Base-by-base conservation (phyloP, 2,797 vertebrate species). In the Smutsia temminckii region DNA sequence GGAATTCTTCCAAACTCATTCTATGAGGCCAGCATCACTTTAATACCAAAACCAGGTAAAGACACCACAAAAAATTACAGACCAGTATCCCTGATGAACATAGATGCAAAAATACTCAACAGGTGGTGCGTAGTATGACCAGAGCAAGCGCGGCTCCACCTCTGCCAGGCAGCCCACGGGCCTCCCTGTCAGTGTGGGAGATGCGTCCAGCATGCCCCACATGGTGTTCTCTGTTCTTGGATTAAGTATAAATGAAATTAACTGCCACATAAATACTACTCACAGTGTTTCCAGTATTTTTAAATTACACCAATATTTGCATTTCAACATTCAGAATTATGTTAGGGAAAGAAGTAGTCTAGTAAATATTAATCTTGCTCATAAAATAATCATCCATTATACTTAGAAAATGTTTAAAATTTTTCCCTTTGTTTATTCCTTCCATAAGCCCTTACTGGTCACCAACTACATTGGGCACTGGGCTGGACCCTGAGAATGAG, bases 171-270 rank as follows among this genome's bases (percentile, higher is more conserved):
- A 46, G 46, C 46, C 46, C 46, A 2, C 2, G 46, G 6, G 63
- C 55, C 34, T 11, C 59, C 59, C 11, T 5, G 23, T 53, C 69
- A 34, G 66, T 20, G 25, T 69, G 17, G 4, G 40, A 55, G 85
- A 25, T 1, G 2, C 0, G 1, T 42, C 57, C 75, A 69, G 1
- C 40, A 2, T 34, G 25, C 68, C 29, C 61, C 53, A 25, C 1
- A 8, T 14, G 17, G 11, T 29, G 79, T 66, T 32, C 84, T 32
- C 59, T 23, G 18, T 64, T 63, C 40, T 86, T 75, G 55, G 55
- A 69, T 69, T 85, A 51, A 34, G n/a, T 66, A 5, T 1, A 2
- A 37, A 4, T 68, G 32, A 68, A 88, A n/a, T 63, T n/a, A 64
- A 27, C 16, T 18, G 37, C 34, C 21, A 21, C 4, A 2, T 29